Evolutionary conservation across 2,888 invertebrate genomes (phyloP).

Genomic region (Amiota minor): DNA sequence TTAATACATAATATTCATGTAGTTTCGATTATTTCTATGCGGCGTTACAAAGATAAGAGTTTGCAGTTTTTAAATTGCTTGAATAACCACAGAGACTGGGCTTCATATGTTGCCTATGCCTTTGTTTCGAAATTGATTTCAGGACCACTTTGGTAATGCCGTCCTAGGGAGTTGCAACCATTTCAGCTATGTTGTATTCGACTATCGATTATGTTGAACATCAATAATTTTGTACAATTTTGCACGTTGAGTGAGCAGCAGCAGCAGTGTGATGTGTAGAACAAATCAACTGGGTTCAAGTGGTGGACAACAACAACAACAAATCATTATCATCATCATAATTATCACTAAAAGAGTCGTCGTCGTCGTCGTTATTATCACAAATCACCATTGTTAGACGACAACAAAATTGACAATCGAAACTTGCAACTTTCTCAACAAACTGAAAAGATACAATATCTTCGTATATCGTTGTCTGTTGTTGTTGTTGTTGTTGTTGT

Average conservation of each 20-base stretch:
- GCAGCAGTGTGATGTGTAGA: background rate
- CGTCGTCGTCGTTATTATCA: background rate
- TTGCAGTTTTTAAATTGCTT: too few species aligned
- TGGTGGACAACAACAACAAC: background rate
- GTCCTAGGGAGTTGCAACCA: background rate
- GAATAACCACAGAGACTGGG: too few species aligned
- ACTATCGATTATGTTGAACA: background rate
- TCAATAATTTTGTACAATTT: background rate
- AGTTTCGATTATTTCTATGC: too few species aligned
- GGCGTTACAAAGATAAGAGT: too few species aligned
- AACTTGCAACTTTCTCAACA: slow-evolving; percentile 15
- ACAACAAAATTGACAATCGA: background rate
- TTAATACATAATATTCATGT: too few species aligned
- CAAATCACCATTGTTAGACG: too few species aligned
- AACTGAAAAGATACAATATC: too few species aligned
- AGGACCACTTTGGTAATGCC: too few species aligned
- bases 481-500: background rate
- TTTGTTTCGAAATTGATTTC: too few species aligned
- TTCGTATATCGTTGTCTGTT: too few species aligned
- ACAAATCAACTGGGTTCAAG: background rate
- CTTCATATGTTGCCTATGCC: too few species aligned
- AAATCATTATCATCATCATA: background rate
- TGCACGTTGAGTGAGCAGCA: too few species aligned
- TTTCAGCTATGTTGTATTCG: background rate
- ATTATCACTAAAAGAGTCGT: background rate